phyloP scores from a whole-genome alignment of 2,113 vertebrate genomes.

The Genyomyrus donnyi region DNA sequence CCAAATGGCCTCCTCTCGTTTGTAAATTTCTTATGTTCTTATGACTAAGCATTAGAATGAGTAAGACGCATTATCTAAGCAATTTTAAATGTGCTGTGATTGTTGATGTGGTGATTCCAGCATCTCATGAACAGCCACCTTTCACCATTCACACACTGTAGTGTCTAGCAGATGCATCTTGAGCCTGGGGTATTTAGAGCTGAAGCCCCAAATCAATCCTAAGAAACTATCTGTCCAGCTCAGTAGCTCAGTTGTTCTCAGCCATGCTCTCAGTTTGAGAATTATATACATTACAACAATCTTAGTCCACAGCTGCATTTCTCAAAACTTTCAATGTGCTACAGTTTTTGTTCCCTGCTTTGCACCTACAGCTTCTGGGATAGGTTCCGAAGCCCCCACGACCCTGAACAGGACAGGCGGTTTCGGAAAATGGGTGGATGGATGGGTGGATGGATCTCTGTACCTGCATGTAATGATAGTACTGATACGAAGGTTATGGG shows the following conservation, averaged over 20 bases:
- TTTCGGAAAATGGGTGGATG: no score
- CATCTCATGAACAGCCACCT: not conserved
- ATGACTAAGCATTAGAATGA: not conserved
- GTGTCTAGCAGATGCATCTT: not conserved
- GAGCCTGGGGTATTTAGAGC: not conserved
- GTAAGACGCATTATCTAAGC: not conserved
- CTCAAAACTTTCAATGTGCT: no score
- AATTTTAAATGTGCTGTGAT: not conserved
- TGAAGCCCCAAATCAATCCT: not conserved
- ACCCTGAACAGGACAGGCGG: no score
- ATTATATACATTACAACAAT: no score
- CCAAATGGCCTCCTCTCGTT: no score
- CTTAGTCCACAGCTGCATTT: no score
- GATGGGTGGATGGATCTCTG: not conserved
- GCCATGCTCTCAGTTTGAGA: no score
- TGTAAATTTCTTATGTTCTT: no score
- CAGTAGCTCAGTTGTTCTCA: not conserved
- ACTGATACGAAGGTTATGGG: not conserved
- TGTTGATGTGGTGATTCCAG: not conserved
- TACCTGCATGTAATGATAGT: not conserved
- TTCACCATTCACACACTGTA: not conserved
- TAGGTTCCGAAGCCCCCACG: no score
- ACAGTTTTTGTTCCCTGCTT: no score
- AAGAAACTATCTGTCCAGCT: not conserved
- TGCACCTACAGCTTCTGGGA: no score